Conservation (phyloP, 2,797 vertebrate species). For the Bovichtus diacanthus region DNA sequence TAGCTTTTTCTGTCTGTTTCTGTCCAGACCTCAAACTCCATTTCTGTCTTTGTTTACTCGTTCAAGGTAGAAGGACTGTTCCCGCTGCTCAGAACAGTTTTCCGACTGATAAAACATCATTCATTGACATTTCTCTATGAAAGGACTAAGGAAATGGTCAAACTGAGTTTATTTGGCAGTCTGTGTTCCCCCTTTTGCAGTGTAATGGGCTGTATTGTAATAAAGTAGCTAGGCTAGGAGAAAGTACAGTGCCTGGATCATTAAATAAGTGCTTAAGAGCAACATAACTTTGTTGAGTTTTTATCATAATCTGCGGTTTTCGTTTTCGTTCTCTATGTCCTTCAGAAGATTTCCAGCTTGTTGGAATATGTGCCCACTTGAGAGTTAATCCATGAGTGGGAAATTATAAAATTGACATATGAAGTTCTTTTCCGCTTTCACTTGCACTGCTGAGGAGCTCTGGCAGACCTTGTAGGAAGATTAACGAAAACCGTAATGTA, state of each 20-base stretch:
- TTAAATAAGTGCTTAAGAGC: slow-evolving; percentile 45
- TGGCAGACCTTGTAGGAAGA: slow-evolving; percentile 45
- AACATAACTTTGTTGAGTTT: slow-evolving; percentile 39
- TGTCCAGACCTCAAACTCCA: slow-evolving; percentile 32
- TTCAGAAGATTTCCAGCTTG: slow-evolving; percentile 37
- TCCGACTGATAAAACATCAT: slow-evolving; percentile 38
- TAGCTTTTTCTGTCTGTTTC: slow-evolving; percentile 10
- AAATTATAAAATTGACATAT: slow-evolving; percentile 52
- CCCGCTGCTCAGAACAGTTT: slow-evolving; percentile 21
- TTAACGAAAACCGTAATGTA: slow-evolving; percentile 47
- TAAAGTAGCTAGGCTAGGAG: slow-evolving; percentile 23
- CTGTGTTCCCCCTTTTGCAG: slow-evolving; percentile 6
- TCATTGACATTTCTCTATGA: slow-evolving; percentile 11
- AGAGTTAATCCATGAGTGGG: slow-evolving; percentile 57
- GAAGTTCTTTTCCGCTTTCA: slow-evolving; percentile 38
- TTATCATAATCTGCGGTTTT: slow-evolving; percentile 46
- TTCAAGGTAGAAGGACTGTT: slow-evolving; percentile 12
- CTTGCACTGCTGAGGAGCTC: slow-evolving; percentile 31
- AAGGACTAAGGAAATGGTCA: slow-evolving; percentile 27
- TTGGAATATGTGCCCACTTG: slow-evolving; percentile 37
- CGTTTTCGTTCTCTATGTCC: slow-evolving; percentile 34
- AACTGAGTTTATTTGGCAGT: slow-evolving; percentile 19
- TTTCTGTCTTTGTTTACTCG: slow-evolving; percentile 38
- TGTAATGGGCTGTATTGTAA: slow-evolving; percentile 25
- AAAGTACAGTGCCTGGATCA: slow-evolving; percentile 26